phyloP scores from a whole-genome alignment of 2,888 invertebrate species.

The Drosophila niveifrons region DNA sequence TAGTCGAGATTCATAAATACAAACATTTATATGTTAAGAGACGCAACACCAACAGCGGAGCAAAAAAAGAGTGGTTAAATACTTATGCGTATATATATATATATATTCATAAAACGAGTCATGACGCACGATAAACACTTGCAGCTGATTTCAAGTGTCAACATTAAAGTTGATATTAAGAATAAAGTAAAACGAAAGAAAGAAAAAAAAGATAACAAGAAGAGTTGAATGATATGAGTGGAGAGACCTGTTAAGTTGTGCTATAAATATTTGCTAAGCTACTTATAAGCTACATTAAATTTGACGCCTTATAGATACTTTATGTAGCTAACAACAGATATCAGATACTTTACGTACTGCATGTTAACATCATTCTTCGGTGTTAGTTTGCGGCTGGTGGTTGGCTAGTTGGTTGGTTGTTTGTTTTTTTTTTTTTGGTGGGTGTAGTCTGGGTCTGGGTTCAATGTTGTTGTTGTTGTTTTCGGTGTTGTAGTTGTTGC shows the following conservation, averaged over 20 bases:
- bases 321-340: conserved; percentile 45
- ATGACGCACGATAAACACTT: conserved; percentile 47
- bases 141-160: conserved; percentile 55
- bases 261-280: conserved; percentile 51
- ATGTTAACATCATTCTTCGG: conserved; percentile 75
- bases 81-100: conserved; percentile 7
- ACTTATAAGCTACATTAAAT: conserved; percentile 44
- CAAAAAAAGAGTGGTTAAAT: conserved; percentile 28
- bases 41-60: conserved; percentile 61
- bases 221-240: conserved; percentile 23
- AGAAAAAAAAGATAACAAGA: background rate
- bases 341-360: conserved; percentile 73
- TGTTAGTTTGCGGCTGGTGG: conserved; percentile 75
- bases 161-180: conserved; percentile 38
- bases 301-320: conserved; percentile 37
- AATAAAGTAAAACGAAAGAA: conserved; percentile 2
- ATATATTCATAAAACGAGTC: conserved; percentile 31
- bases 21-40: conserved; percentile 36
- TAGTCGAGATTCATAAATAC: conserved; percentile 13
- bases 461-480: conserved; percentile 33
- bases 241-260: conserved; percentile 45
- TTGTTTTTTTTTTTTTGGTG: conserved; percentile 36
- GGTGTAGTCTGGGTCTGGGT: conserved; percentile 53
- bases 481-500: conserved; percentile 40
- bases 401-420: conserved; percentile 58